Evolutionary conservation across 2,797 vertebrate species (phyloP), one percentile per base, ranked within the genome.

Genomic region (Gephyroberyx darwinii): DNA sequence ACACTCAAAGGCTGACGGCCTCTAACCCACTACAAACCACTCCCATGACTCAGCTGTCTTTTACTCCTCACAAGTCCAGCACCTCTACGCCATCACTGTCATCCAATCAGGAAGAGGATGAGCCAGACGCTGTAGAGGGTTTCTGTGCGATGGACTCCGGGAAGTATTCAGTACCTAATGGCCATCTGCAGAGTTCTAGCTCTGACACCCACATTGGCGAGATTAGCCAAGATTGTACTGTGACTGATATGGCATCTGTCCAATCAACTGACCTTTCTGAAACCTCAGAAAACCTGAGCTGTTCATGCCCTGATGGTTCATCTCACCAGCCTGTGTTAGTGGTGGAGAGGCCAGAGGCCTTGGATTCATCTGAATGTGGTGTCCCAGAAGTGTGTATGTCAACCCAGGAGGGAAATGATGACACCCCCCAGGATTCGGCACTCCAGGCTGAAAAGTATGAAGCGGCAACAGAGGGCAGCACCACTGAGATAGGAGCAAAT

Each of bases 151-250:
- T 87, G 7, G 88, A 75, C 0, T 43, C 62, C 0, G 54, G 77
- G 66, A 89, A 89, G 71, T 73, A 65, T 53, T 51, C 74, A 0
- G 87, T 96, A 77, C 94, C 93, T 70, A 99, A 98, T 0, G 97
- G 96, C 62, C 96, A 96, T 0, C 75, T 82, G 62, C 93, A 93
- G 87, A 94, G 94, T 53, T 94, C 94, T 47, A 92, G 94, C 83
- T 96, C 96, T 78, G 93, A 95, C 50, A 93, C 95, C 89, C 95
- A 95, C 69, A 92, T 94, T 65, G 93, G 94, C 0, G 95, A 96
- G 78, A 92, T 90, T 69, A 94, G 93, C 0, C 87, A 93, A 57
- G 96, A 98, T 0, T 94, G 91, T 69, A 84, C 88, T 0, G 77
- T 89, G 41, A 82, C 81, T 33, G 91, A 92, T 50, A 78, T 85